These are phyloP conservation scores for Oplegnathus fasciatus DNA, from an alignment of 2,113 vertebrate species.

Conservation along the genomic window DNA sequence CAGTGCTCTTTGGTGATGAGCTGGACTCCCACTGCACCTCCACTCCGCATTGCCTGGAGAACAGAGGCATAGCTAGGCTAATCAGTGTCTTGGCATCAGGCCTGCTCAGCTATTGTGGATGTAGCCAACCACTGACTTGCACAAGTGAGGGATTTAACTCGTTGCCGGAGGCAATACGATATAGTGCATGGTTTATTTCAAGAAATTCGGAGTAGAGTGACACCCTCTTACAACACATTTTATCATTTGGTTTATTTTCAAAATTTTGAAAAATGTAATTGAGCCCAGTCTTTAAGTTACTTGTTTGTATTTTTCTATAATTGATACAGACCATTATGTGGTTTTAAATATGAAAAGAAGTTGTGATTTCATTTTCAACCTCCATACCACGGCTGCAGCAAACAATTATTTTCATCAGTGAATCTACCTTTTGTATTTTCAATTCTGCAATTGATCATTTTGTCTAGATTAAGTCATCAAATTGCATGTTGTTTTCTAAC, in stretches of 20 bases:
- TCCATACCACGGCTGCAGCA: neutral
- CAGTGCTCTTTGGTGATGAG: conserved; percentile 79
- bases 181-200: conserved; percentile 57
- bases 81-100: conserved; percentile 80
- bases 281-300: neutral
- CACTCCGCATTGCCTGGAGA: conserved; percentile 72
- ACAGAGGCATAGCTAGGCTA: conserved; percentile 75
- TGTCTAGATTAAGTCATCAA: neutral
- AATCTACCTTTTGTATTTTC: neutral
- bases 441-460: neutral
- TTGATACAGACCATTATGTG: neutral
- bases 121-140: conserved; percentile 69
- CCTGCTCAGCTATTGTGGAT: conserved; percentile 72
- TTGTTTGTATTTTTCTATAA: neutral
- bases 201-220: conserved; percentile 46
- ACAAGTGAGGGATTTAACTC: conserved; percentile 69
- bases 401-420: neutral
- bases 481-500: neutral
- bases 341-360: neutral
- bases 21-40: conserved; percentile 75
- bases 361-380: neutral
- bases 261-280: neutral
- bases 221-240: neutral
- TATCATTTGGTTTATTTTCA: neutral
- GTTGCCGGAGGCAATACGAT: conserved; percentile 57